Evolutionary conservation across 2,888 invertebrate species (phyloP), one percentile per base, ranked within the genome.

Genomic region (Sthenelais limicola): DNA sequence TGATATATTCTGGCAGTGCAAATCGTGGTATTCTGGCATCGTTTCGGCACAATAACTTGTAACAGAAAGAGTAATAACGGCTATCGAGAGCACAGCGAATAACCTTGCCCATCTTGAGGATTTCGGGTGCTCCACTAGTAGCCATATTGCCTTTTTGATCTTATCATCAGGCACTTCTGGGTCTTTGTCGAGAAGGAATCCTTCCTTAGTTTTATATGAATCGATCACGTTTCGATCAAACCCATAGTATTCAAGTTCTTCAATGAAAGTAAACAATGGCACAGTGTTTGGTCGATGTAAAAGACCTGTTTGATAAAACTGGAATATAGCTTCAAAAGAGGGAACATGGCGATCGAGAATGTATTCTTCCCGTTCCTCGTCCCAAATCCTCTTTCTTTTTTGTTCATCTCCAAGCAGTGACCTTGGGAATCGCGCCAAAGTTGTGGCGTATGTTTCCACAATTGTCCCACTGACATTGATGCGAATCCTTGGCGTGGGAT

Each of bases 41-140:
- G 89, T 89, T 76, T 89, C 89, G 73, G 88, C 78, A 74, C 89
- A 89, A 78, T 89, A 89, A 4, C 84, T 83, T 2, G 87, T 84
- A 9, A 88, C 87, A 0, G 89, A 88, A 7, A 85, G 77, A 70
- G 88, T 74, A 73, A 89, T 89, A 52, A 89, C 86, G 3, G 82
- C 74, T 15, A 89, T 84, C 5, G 88, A 88, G 3, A 88, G 72
- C 35, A 87, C 81, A 3, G 88, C 88, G 68, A 88, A 74, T 12
- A 88, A 76, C 35, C 85, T 81, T 26, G 89, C 89, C 2, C 80
- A 72, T 0, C 83, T 24, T 0, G 88, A 88, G 33, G 85, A 84
- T 67, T 88, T 87, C 1, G 89, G 89, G 54, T 86, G 82, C 77
- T 89, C 89, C 79, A 89, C 82, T 48, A 87, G 71, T 38, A 84